phyloP scores from a whole-genome alignment of 1,140 invertebrate genomes.

The Eupeodes corollae region DNA sequence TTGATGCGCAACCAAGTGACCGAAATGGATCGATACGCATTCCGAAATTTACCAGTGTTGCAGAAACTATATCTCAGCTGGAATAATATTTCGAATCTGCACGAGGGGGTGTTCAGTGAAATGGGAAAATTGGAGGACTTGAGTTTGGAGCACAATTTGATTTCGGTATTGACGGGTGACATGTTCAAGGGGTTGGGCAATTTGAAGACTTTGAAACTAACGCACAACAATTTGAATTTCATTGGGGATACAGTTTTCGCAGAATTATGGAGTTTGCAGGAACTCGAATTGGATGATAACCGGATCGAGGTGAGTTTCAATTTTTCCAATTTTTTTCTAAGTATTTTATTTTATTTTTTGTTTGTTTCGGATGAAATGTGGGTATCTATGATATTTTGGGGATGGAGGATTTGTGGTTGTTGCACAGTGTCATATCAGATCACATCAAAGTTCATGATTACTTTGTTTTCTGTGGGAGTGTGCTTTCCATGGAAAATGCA shows the following conservation, averaged over 20 bases:
- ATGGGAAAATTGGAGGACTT: slow-evolving; percentile 52
- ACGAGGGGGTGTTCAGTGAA: slow-evolving; percentile 57
- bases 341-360: too few relatives aligned
- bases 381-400: too few relatives aligned
- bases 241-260: slow-evolving; percentile 62
- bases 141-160: slow-evolving; percentile 56
- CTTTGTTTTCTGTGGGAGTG: too few relatives aligned
- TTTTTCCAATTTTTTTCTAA: too few relatives aligned
- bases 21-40: slow-evolving; percentile 56
- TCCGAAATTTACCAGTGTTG: slow-evolving; percentile 56
- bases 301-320: slow-evolving; percentile 41
- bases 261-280: slow-evolving; percentile 56
- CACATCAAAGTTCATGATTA: too few relatives aligned
- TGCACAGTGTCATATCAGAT: too few relatives aligned
- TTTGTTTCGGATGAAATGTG: too few relatives aligned
- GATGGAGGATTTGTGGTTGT: too few relatives aligned
- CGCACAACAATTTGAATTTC: slow-evolving; percentile 56
- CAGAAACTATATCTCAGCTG: slow-evolving; percentile 51
- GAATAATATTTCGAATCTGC: slow-evolving; percentile 61
- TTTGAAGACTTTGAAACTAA: slow-evolving; percentile 52
- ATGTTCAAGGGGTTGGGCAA: slow-evolving; percentile 57
- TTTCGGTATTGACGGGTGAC: slow-evolving; percentile 53
- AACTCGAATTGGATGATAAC: slow-evolving; percentile 62
- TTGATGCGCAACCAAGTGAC: slow-evolving; percentile 59
- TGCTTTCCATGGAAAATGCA: too few relatives aligned